A percentile compares a stretch with the other conserved stretches of the same genome.
Evolutionary conservation across 2,113 vertebrate genomes (phyloP).

Genomic region (Macroglossus sobrinus): DNA sequence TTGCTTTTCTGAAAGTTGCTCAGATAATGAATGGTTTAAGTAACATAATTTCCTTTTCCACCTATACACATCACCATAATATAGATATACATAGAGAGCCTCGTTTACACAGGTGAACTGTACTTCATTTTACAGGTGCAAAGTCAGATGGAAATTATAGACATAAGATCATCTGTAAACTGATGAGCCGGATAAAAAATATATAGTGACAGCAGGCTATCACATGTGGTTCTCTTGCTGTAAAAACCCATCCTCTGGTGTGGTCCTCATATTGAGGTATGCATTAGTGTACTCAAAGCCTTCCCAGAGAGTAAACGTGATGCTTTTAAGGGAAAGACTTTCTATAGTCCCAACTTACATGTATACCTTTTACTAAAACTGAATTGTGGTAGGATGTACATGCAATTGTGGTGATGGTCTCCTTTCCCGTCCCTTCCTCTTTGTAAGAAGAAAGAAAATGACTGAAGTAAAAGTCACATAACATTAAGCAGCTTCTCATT

Average conservation of each 20-base stretch:
- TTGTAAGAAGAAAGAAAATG: neutral
- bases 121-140: neutral
- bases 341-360: neutral
- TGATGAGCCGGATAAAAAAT: neutral
- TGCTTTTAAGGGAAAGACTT: neutral
- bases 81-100: neutral
- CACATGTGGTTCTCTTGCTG: neutral
- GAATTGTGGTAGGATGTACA: neutral
- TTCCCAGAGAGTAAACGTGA: neutral
- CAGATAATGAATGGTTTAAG: neutral
- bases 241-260: neutral
- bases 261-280: neutral
- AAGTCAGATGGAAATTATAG: neutral
- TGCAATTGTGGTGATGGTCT: neutral
- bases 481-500: neutral
- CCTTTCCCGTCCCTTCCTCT: neutral
- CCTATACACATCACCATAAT: neutral
- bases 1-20: constrained; percentile 8
- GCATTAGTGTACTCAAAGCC: too few relatives aligned
- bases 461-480: neutral
- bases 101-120: neutral
- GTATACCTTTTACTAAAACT: neutral
- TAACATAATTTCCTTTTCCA: neutral
- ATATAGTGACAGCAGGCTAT: neutral
- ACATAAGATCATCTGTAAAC: neutral